Conservation (phyloP, 2,113 vertebrate genomes). For the Amphiprion percula region DNA sequence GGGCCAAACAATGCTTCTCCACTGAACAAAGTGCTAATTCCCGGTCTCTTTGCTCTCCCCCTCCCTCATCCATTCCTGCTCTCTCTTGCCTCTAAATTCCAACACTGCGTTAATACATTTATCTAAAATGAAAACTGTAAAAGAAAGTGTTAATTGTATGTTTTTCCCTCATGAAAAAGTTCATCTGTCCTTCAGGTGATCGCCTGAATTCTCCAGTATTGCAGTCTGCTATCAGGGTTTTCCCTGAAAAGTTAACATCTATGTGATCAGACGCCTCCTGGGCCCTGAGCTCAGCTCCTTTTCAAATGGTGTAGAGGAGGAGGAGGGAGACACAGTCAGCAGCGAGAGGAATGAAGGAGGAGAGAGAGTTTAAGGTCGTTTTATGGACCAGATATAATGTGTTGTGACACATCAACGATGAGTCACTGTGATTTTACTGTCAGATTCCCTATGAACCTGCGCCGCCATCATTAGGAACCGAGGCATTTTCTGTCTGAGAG, state of each 20-base stretch:
- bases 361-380: constrained; percentile 65
- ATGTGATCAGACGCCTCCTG: constrained; percentile 71
- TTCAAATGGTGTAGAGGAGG: constrained; percentile 34
- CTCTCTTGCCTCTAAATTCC: constrained; percentile 5
- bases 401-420: constrained; percentile 74
- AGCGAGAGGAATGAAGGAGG: constrained; percentile 16
- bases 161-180: not conserved
- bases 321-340: constrained; percentile 28
- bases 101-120: not conserved
- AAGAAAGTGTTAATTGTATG: not conserved
- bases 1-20: constrained; percentile 69
- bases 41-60: constrained; percentile 65
- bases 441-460: constrained; percentile 67
- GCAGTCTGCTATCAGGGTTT: constrained; percentile 53
- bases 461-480: constrained; percentile 48
- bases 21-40: constrained; percentile 76
- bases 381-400: constrained; percentile 73
- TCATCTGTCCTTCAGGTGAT: constrained; percentile 26
- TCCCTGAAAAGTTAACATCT: constrained; percentile 55
- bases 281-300: constrained; percentile 59
- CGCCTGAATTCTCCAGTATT: constrained; percentile 41
- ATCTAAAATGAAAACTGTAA: not conserved
- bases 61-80: constrained; percentile 15
- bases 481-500: constrained; percentile 24
- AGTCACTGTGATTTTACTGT: constrained; percentile 69